Evolutionary conservation across 92 coral and sea anemone species (phyloP).

Genomic region (Epizoanthus rinbou): DNA sequence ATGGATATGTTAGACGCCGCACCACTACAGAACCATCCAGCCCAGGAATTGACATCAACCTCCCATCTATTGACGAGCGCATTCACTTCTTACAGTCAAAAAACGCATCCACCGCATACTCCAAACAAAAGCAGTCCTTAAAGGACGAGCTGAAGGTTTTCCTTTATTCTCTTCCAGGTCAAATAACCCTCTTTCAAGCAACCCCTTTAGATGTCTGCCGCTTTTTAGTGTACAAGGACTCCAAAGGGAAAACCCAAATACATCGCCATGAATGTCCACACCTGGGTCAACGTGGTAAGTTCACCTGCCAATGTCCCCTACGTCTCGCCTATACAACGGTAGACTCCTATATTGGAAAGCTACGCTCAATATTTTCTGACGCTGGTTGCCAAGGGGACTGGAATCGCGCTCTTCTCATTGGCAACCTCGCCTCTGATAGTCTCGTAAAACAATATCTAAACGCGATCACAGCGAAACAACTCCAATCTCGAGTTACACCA

Average conservation of each 20-base stretch:
- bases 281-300: constrained; percentile 18
- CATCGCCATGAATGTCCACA: constrained; percentile 23
- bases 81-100: not conserved
- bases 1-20: constrained; percentile 38
- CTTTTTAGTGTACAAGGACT: constrained; percentile 57
- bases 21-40: not conserved
- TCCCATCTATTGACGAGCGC: constrained; percentile 39
- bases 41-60: not conserved
- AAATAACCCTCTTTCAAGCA: constrained; percentile 43
- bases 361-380: constrained; percentile 55
- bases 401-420: constrained; percentile 51
- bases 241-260: constrained; percentile 43
- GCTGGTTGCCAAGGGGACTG: constrained; percentile 66
- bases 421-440: constrained; percentile 56
- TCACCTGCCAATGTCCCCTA: constrained; percentile 51
- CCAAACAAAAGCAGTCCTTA: constrained; percentile 52
- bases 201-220: constrained; percentile 53
- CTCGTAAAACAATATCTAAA: constrained; percentile 50
- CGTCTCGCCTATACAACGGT: constrained; percentile 53
- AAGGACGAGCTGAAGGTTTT: constrained; percentile 34
- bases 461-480: constrained; percentile 51
- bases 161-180: constrained; percentile 47
- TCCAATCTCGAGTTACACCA: constrained; percentile 47
- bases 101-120: constrained; percentile 36
- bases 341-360: constrained; percentile 66